Conservation (phyloP, 2,113 vertebrate genomes). For the Piliocolobus tephrosceles region DNA sequence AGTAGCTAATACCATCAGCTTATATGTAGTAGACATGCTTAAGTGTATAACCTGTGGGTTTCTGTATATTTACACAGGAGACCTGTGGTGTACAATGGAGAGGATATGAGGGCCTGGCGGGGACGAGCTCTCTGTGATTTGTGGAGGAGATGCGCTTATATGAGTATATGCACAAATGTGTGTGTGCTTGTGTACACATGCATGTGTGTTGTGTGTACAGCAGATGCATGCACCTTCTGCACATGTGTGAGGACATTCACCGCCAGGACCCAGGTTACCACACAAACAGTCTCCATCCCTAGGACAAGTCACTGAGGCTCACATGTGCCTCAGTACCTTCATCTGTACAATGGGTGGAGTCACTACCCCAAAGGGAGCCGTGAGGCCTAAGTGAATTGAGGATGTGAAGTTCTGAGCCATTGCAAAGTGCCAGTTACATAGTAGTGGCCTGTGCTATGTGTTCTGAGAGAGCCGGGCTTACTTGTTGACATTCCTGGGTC, state of each 20-base stretch:
- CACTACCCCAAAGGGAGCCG: not conserved
- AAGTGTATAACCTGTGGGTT: not conserved
- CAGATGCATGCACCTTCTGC: not conserved
- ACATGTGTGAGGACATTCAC: not conserved
- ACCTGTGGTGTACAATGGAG: too few relatives aligned
- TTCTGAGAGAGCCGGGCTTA: not conserved
- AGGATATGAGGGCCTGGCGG: not conserved
- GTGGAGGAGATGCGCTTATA: not conserved
- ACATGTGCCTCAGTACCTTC: not conserved
- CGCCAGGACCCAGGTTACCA: not conserved
- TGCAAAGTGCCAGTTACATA: fast-evolving
- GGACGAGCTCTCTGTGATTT: not conserved
- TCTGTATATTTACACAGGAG: too few relatives aligned
- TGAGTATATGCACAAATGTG: not conserved
- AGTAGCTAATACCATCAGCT: not conserved
- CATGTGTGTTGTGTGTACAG: not conserved
- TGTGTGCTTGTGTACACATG: too few relatives aligned
- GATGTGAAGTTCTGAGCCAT: not conserved
- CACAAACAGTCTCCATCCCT: not conserved
- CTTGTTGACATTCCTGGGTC: not conserved
- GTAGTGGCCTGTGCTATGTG: not conserved
- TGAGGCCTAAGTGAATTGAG: not conserved
- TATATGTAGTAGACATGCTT: not conserved
- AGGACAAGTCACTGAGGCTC: not conserved
- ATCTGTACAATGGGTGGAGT: not conserved